phyloP scores from a whole-genome alignment of 2,113 vertebrate species.

The Platysternon megacephalum region DNA sequence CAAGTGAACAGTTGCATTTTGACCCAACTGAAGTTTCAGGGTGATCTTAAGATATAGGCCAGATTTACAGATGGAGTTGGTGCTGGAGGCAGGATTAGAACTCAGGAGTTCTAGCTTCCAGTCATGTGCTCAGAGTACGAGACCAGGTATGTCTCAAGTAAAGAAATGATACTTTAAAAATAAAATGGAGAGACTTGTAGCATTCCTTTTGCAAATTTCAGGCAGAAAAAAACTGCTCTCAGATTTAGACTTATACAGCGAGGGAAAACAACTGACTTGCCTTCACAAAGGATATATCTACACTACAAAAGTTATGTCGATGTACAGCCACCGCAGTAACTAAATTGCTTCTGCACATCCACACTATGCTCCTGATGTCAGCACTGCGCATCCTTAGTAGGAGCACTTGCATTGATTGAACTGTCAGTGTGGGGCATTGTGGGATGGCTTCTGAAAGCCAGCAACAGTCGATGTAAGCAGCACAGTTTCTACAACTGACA shows the following conservation, averaged over 20 bases:
- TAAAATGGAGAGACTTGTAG: neutral
- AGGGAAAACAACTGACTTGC: neutral
- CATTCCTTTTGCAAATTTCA: neutral
- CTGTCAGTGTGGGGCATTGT: neutral
- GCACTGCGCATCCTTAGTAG: neutral
- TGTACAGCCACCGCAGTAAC: neutral
- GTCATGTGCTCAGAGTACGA: neutral
- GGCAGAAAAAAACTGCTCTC: neutral
- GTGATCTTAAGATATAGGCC: neutral
- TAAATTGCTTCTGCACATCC: neutral
- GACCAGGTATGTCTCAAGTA: neutral
- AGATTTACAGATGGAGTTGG: neutral
- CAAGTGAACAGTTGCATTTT: neutral
- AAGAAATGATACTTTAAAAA: neutral
- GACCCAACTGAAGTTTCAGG: neutral
- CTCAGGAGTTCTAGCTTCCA: neutral
- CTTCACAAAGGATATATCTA: neutral
- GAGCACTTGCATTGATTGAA: neutral
- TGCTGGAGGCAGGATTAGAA: neutral
- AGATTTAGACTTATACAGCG: neutral
- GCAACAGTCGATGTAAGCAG: neutral
- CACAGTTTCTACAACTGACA: neutral
- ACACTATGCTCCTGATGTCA: neutral
- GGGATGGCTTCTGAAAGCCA: neutral
- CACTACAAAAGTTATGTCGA: neutral